Percentiles rank a stretch among this genome's conserved stretches.
Conservation (phyloP, 2,797 vertebrate genomes). For the Ciconia nigra region DNA sequence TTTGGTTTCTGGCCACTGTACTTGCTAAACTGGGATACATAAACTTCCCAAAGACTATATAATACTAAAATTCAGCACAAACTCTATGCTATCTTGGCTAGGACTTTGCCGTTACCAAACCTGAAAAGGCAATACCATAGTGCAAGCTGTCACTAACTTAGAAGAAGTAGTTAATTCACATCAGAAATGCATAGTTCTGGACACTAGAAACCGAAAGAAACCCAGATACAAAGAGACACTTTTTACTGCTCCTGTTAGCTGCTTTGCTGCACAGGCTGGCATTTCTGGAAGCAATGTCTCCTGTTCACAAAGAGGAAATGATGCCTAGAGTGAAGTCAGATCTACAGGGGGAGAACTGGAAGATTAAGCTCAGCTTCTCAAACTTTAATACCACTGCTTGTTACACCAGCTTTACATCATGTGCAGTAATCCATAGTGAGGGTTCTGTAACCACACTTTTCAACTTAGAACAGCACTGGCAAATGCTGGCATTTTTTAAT, state of each 20-base stretch:
- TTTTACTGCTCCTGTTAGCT: neutral
- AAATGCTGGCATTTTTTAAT: neutral
- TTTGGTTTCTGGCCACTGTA: constrained; percentile 69
- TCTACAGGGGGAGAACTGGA: neutral
- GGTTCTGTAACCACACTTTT: neutral
- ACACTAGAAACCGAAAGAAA: neutral
- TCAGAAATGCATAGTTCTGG: neutral
- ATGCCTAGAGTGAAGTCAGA: neutral
- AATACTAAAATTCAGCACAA: constrained; percentile 59
- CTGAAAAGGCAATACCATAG: neutral
- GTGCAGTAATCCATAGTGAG: neutral
- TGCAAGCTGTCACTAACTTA: neutral
- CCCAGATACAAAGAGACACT: neutral
- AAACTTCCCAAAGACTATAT: constrained; percentile 58
- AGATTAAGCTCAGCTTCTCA: neutral
- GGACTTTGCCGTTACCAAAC: neutral
- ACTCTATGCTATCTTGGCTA: neutral
- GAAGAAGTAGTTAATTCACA: neutral
- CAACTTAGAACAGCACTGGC: neutral
- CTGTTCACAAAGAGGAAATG: constrained; percentile 5
- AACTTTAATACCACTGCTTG: neutral
- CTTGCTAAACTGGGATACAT: constrained; percentile 67
- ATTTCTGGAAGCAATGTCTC: constrained; percentile 1
- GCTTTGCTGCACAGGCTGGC: neutral
- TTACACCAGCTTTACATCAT: neutral